Base-by-base conservation (phyloP, 2,797 vertebrate genomes). In the Rhinophrynus dorsalis region DNA sequence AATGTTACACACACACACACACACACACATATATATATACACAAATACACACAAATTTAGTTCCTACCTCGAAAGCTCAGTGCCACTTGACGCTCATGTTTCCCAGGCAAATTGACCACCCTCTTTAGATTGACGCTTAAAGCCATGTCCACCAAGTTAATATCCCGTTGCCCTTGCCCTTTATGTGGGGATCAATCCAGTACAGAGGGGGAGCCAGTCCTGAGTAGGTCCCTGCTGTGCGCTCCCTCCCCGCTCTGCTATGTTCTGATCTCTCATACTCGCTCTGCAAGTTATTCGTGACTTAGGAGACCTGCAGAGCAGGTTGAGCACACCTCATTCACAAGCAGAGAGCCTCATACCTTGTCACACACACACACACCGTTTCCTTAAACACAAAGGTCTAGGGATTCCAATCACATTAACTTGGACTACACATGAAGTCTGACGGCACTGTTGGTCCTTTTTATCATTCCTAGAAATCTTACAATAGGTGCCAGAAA, bases 81-180 rank as follows among this genome's bases (percentile, higher is more conserved):
- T 33, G 90, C 85, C 3, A 95, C 92, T 79, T 94, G 95, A 63
- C 92, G 81, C 80, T 96, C 93, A 0, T 86, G 90, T 51, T 73
- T 84, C 33, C 94, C 94, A 0, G 93, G 93, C 44, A 98, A 85
- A 64, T 90, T 90, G 61, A 79, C 89, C 54, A 98, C 85, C 80
- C 77, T 89, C 72, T 75, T 88, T 67, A 98, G 79, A 23, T 63
- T 69, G 9, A 95, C 86, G 0, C 77, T 92, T 77, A 98, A 91
- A 67, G 94, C 94, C 95, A 97, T 96, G 69, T 37, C 62, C 26
- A 3, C 51, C 37, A n/a, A 13, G 29, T 45, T 17, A 26, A 24
- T 10, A 10, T 9, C 24, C 27, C 7, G 27, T 9, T 37, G 23
- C 54, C 47, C 17, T 13, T 21, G 20, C 29, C 6, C 15, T 6